Base-by-base conservation (phyloP, 2,888 invertebrate species). In the Eupithecia insigniata region DNA sequence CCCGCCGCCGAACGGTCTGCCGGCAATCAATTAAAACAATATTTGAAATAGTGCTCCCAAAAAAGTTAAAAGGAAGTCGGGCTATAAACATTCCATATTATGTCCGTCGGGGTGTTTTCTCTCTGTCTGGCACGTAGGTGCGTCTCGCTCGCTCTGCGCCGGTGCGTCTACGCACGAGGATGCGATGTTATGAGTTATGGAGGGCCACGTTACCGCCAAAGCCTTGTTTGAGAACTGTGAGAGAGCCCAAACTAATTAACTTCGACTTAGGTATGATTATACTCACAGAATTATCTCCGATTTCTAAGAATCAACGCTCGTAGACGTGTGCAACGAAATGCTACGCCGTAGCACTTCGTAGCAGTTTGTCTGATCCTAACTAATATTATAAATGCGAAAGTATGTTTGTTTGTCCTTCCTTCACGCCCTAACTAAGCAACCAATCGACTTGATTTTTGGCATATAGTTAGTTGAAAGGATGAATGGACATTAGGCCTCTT, bases 11-110 rank as follows among this genome's bases (percentile, higher is more conserved):
- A 89, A 90, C 89, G 90, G 90, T 92, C 92, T 92, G 89, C 88
- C 86, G 85, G 92, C 92, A 91, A 92, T 92, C 92, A 92, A 93
- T 93, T 93, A 92, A 92, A 92, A 92, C 93, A 93, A 93, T 93
- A 93, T 93, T 93, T 93, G 92, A 92, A 92, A 93, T 92, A 90
- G 90, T 91, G 90, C 86, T 85, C 83, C 86, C 83, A 90, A 92
- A 93, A 92, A 92, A 91, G 84, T 85, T 85, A 89, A 92, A 92
- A 89, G 90, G 90, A 88, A 90, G 88, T 89, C 84, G 82, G 85
- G 89, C 89, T 87, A 92, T 92, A 92, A 93, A 92, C 90, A 89
- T 90, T 89, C 87, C 85, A 85, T 90, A 83, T 92, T 89, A 89
- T 89, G 85, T 84, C 85, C 85, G 84, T 82, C 73, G 80, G 76